phyloP scores from a whole-genome alignment of 1,140 invertebrate species.

The Lordiphosa collinella region DNA sequence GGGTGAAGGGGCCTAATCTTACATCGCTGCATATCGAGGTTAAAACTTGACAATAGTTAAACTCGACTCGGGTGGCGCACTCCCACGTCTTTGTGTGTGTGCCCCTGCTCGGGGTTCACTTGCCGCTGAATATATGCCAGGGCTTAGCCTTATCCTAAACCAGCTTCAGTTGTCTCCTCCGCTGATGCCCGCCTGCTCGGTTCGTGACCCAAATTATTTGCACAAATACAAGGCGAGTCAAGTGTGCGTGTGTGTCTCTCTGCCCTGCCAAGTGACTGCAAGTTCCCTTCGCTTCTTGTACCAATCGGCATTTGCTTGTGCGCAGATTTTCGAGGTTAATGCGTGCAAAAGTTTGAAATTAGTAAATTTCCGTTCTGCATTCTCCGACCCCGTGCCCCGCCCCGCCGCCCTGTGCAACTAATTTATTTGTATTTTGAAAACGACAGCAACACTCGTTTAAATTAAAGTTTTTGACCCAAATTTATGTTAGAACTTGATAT shows the following conservation, averaged over 20 bases:
- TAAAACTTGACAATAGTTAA: slow-evolving; percentile 77
- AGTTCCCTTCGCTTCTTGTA: slow-evolving; percentile 14
- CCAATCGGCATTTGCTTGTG: slow-evolving; percentile 44
- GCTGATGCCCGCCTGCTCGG: slow-evolving; percentile 13
- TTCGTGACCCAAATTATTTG: slow-evolving; percentile 75
- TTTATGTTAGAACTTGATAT: slow-evolving; percentile 75
- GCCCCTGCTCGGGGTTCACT: slow-evolving; percentile 42
- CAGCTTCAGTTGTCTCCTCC: slow-evolving; percentile 16
- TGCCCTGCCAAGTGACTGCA: slow-evolving; percentile 58
- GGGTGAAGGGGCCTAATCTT: slow-evolving; percentile 53
- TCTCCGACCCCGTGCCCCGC: not conserved
- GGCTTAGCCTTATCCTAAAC: slow-evolving; percentile 21
- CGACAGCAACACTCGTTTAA: slow-evolving; percentile 65
- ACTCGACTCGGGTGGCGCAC: slow-evolving; percentile 61
- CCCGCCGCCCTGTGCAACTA: slow-evolving; percentile 46
- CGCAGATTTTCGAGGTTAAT: slow-evolving; percentile 75
- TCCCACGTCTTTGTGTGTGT: slow-evolving; percentile 45
- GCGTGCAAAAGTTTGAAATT: slow-evolving; percentile 74
- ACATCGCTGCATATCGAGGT: slow-evolving; percentile 74
- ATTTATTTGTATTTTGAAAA: slow-evolving; percentile 73
- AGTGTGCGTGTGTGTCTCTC: slow-evolving; percentile 19
- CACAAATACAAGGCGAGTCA: slow-evolving; percentile 35
- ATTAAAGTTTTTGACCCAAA: slow-evolving; percentile 75
- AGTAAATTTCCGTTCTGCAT: slow-evolving; percentile 66
- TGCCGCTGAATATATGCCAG: slow-evolving; percentile 19